Percentiles rank a stretch among this genome's conserved stretches.
These are phyloP conservation scores for Chauna torquata DNA, from an alignment of 2,113 vertebrate species.

Conservation along the genomic window DNA sequence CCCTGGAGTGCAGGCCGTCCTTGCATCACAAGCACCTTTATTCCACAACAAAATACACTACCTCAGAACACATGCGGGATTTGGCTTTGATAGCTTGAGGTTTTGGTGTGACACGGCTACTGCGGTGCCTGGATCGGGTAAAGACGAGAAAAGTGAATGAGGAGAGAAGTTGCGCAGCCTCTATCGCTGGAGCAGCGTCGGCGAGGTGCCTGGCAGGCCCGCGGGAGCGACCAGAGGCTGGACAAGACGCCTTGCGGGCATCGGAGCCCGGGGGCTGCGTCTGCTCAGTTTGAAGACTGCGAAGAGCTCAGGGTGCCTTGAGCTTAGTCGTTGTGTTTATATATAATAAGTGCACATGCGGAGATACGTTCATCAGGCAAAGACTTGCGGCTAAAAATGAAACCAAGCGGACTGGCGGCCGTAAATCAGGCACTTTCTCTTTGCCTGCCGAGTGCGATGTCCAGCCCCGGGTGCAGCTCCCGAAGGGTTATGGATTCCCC, in stretches of 20 bases:
- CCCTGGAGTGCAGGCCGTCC: neutral
- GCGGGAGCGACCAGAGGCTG: neutral
- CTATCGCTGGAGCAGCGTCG: no score
- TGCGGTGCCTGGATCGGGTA: neutral
- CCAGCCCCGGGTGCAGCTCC: no score
- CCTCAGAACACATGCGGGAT: neutral
- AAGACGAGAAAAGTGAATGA: neutral
- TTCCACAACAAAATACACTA: neutral
- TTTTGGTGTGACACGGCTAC: neutral
- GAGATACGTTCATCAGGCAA: rapidly evolving
- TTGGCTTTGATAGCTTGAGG: neutral
- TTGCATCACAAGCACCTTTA: neutral
- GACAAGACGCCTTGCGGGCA: neutral
- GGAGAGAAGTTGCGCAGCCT: neutral
- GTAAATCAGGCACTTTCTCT: no score
- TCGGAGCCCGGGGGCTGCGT: neutral
- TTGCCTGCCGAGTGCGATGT: no score
- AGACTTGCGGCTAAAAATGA: neutral
- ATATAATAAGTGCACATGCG: no score
- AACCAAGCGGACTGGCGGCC: neutral
- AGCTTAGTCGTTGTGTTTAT: rapidly evolving
- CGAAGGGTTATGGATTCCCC: no score
- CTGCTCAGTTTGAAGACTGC: neutral
- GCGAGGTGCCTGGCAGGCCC: no score
- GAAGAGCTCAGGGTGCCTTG: neutral